Evolutionary conservation across 2,113 vertebrate species (phyloP).

Genomic region (Rhinoderma darwinii): DNA sequence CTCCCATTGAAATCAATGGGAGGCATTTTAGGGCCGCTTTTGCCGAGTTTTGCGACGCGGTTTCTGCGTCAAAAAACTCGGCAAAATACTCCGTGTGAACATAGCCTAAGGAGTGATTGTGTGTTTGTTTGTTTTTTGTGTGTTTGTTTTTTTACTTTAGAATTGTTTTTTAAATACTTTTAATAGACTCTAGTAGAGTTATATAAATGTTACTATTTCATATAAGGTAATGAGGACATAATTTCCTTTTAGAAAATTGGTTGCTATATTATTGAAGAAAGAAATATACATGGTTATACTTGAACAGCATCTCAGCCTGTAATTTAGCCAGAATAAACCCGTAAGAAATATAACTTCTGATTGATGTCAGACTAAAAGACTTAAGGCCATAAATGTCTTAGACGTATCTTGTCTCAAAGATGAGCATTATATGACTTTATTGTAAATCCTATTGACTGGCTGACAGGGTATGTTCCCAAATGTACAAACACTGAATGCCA

Average conservation of each 20-base stretch:
- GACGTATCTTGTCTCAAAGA: conserved; percentile 54
- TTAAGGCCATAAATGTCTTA: conserved; percentile 51
- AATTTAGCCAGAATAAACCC: conserved; percentile 38
- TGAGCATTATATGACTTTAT: conserved; percentile 52
- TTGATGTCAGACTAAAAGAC: conserved; percentile 51
- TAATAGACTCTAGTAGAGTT: background rate
- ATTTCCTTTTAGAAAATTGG: background rate
- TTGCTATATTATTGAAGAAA: background rate
- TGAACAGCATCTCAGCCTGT: conserved; percentile 5
- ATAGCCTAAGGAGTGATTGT: no score
- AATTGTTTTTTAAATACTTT: no score
- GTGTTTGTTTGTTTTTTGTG: no score
- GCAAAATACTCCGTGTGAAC: no score
- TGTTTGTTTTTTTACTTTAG: background rate
- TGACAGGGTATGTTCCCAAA: conserved; percentile 53
- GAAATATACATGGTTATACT: background rate
- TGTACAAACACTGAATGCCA: conserved; percentile 42
- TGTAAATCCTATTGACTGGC: conserved; percentile 54
- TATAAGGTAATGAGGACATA: background rate
- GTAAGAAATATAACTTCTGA: conserved; percentile 37
- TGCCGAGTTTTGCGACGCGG: no score
- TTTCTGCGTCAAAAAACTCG: no score
- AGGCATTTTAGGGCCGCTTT: no score
- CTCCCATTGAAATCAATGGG: no score
- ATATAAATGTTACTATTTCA: background rate